Conservation (phyloP, 1,140 invertebrate species). For the Temnothorax nylanderi region DNA sequence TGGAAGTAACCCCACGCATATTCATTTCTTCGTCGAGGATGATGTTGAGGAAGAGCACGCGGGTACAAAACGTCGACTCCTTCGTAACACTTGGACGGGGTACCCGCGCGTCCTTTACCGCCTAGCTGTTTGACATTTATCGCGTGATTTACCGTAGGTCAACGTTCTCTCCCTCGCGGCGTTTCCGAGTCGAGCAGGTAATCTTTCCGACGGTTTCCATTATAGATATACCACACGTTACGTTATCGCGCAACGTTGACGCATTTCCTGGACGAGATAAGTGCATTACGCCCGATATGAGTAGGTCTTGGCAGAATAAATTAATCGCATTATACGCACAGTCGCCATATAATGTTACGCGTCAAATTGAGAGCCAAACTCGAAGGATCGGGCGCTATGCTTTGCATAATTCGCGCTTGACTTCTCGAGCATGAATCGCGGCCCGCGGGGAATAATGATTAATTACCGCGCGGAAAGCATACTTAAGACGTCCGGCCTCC, state of each 20-base stretch:
- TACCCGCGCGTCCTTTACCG: conserved; percentile 39
- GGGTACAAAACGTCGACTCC: conserved; percentile 39
- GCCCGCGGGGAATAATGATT: conserved; percentile 64
- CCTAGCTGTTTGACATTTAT: conserved; percentile 60
- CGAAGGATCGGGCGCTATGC: conserved; percentile 41
- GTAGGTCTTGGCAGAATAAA: conserved; percentile 20
- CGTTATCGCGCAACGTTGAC: neutral
- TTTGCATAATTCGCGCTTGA: conserved; percentile 23
- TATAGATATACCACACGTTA: neutral
- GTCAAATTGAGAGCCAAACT: conserved; percentile 13
- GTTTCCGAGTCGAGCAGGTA: conserved; percentile 34
- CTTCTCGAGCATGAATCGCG: conserved; percentile 50
- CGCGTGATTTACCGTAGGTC: conserved; percentile 60
- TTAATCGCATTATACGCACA: conserved; percentile 26
- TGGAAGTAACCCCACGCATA: conserved; percentile 4
- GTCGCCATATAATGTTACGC: neutral
- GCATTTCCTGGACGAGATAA: conserved; percentile 17
- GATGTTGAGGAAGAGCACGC: neutral
- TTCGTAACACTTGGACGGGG: conserved; percentile 28
- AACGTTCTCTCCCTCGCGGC: conserved; percentile 19
- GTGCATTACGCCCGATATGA: neutral
- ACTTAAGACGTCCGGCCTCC: conserved; percentile 52
- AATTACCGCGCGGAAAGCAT: conserved; percentile 65
- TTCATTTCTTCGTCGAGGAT: conserved; percentile 20
- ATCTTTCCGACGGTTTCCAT: conserved; percentile 12